phyloP scores from a whole-genome alignment of 2,888 invertebrate species.

The Dolichopus griseipennis region DNA sequence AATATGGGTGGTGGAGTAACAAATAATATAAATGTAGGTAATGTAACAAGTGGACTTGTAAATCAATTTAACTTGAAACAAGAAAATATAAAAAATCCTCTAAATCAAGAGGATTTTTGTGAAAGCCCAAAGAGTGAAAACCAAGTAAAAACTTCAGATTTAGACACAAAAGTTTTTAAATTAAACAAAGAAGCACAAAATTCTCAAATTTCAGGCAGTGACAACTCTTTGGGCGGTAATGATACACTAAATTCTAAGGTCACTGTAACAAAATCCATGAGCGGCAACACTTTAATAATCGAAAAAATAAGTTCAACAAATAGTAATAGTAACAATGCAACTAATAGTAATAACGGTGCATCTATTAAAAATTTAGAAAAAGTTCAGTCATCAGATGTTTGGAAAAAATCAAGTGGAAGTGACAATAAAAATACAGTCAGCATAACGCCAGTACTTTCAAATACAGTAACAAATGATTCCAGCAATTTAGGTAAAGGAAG shows the following conservation, averaged over 20 bases:
- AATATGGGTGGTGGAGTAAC: constrained; percentile 26
- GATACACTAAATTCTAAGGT: constrained; percentile 35
- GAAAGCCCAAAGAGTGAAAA: constrained; percentile 49
- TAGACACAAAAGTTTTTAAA: constrained; percentile 17
- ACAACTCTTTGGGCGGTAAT: constrained; percentile 47
- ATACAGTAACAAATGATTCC: constrained; percentile 10
- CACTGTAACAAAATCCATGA: constrained; percentile 19
- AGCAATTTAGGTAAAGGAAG: constrained; percentile 43
- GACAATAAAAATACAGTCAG: constrained; percentile 36
- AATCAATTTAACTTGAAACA: constrained; percentile 11
- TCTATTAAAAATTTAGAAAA: not conserved
- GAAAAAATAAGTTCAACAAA: not conserved
- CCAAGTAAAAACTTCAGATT: constrained; percentile 1
- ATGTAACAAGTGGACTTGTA: not conserved
- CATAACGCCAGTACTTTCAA: constrained; percentile 31
- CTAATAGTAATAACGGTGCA: not conserved
- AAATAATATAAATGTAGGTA: constrained; percentile 7
- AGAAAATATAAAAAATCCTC: constrained; percentile 26
- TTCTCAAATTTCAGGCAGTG: constrained; percentile 19
- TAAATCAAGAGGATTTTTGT: constrained; percentile 47
- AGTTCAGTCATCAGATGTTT: not conserved
- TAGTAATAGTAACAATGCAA: not conserved
- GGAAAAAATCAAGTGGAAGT: not conserved
- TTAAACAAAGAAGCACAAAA: constrained; percentile 25
- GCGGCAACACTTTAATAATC: not conserved